Conservation (phyloP, 1,140 invertebrate species). For the Aphis craccivora region DNA sequence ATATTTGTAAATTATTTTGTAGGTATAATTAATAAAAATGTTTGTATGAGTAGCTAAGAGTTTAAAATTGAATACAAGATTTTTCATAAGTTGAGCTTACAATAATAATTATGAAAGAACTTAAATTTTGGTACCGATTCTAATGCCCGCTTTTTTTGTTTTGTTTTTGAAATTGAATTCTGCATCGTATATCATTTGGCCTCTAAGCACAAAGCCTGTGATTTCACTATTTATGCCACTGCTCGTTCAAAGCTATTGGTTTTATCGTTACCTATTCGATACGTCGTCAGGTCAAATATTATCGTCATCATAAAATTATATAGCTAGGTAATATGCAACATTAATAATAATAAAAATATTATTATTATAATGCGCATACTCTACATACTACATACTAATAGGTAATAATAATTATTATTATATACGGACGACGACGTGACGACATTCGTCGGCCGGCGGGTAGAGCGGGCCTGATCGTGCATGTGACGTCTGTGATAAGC, state of each 20-base stretch:
- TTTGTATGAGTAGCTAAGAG: too few relatives aligned
- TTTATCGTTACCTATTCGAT: background rate
- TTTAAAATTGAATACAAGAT: too few relatives aligned
- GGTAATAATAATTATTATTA: background rate
- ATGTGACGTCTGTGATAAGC: slow-evolving; percentile 49
- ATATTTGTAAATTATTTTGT: too few relatives aligned
- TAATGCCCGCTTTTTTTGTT: too few relatives aligned
- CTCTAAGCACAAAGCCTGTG: too few relatives aligned
- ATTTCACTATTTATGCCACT: background rate
- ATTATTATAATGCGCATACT: background rate
- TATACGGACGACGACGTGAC: background rate
- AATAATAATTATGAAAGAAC: too few relatives aligned
- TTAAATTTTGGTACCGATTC: too few relatives aligned
- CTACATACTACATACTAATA: background rate
- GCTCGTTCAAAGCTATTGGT: background rate
- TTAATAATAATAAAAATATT: background rate
- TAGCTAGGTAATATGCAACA: too few relatives aligned
- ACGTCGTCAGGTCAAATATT: background rate
- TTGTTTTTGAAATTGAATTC: too few relatives aligned
- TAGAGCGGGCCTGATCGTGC: background rate
- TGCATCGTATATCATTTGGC: too few relatives aligned
- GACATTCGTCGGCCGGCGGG: background rate
- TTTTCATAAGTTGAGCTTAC: too few relatives aligned
- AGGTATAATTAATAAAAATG: too few relatives aligned
- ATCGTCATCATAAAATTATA: background rate